phyloP scores from a whole-genome alignment of 2,797 vertebrate species.

The Xiphophorus birchmanni region DNA sequence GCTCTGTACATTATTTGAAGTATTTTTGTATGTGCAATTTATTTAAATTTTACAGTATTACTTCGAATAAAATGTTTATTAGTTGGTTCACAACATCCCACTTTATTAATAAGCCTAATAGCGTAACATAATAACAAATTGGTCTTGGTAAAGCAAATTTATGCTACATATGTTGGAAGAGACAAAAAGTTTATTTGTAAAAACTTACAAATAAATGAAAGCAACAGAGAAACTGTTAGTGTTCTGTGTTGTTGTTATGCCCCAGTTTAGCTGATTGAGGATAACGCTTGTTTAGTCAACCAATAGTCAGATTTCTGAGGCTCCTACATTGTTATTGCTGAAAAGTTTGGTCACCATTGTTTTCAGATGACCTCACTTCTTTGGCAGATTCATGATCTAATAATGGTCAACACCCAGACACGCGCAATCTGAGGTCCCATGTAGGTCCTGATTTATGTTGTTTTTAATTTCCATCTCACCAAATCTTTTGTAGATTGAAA shows the following conservation, averaged over 20 bases:
- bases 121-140: not conserved
- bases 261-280: not conserved
- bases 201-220: not conserved
- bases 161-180: not conserved
- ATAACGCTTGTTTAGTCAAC: not conserved
- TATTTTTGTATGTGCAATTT: no score
- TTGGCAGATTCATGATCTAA: not conserved
- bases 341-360: not conserved
- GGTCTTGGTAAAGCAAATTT: not conserved
- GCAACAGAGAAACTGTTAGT: not conserved
- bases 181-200: not conserved
- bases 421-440: not conserved
- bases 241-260: not conserved
- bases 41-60: no score
- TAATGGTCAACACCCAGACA: not conserved
- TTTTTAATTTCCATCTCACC: no score
- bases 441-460: not conserved
- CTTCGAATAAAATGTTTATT: no score
- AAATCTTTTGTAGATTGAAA: not conserved
- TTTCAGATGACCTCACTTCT: not conserved
- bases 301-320: not conserved
- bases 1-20: no score
- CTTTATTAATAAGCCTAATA: no score
- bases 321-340: not conserved
- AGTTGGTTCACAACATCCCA: no score